These are phyloP conservation scores for Urophycis tenuis DNA, from an alignment of 2,797 vertebrate species.

Conservation along the genomic window DNA sequence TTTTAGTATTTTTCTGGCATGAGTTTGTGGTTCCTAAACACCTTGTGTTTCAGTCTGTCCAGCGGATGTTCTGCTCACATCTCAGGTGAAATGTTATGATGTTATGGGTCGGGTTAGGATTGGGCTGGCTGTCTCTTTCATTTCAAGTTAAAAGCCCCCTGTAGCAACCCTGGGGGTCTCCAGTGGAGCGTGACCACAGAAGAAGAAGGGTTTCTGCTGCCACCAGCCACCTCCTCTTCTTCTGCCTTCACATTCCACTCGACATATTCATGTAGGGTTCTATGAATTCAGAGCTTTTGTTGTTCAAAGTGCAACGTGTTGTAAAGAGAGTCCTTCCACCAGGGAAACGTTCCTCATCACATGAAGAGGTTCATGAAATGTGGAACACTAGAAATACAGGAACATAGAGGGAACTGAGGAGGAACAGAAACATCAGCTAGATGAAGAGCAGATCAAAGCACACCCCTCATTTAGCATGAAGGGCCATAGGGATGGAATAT, in stretches of 20 bases:
- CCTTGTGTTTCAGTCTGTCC: neutral
- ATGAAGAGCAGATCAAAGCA: neutral
- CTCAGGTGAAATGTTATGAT: neutral
- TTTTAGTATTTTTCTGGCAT: neutral
- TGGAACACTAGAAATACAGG: neutral
- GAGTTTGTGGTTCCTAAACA: neutral
- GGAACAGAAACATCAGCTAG: neutral
- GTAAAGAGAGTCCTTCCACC: neutral
- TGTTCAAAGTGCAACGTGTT: neutral
- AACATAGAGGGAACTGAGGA: neutral
- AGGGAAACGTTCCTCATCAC: neutral
- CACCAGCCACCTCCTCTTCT: no score
- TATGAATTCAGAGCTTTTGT: neutral
- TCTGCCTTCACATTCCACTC: neutral
- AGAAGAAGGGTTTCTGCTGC: neutral
- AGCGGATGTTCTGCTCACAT: neutral
- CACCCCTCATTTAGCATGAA: conserved; percentile 1
- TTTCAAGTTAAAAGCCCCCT: neutral
- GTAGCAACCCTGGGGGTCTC: neutral
- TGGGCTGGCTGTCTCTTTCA: neutral
- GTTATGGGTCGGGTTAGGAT: neutral
- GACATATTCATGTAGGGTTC: neutral
- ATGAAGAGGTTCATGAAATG: neutral
- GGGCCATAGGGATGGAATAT: neutral
- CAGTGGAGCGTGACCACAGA: neutral